Base-by-base conservation (phyloP, 2,113 vertebrate genomes). In the Microcebus murinus region DNA sequence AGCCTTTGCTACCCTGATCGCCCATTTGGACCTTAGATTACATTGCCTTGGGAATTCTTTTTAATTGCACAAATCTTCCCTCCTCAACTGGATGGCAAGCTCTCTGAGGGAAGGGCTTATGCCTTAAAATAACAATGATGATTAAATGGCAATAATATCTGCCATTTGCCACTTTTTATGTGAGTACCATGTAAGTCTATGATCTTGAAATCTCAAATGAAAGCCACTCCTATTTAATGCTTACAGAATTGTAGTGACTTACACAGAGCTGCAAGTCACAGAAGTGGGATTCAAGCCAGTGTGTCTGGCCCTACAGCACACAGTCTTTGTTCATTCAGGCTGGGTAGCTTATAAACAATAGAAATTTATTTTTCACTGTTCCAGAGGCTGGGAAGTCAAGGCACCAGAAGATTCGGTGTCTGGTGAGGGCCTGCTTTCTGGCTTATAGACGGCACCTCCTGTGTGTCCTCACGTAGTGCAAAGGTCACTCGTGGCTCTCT, bases 21-120 rank as follows among this genome's bases (percentile, higher is more conserved):
- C 31, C 13, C 80, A 25, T 31, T 48, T 39, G 11, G 52, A 45
- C 77, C 68, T 82, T 1, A 21, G 27, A 31, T 42, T 9, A 23
- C 6, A 21, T 6, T 73, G 59, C 50, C 82, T 74, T 61, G 13
- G 59, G 55, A 83, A 71, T 15, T 34, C 50, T 70, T 74, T 70
- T 18, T 23, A 76, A 61, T 45, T 42, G 48, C 36, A 31, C 4
- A 3, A 68, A 63, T 84, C 57, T 48, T 93, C 31, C 36, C 18
- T 59, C n/a, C 29, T 74, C 79, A 86, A 29, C 21, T 18, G 20
- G 23, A 52, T 21, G 59, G 57, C 27, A 65, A 63, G 57, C 6
- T 94, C 74, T 76, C 81, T 57, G 71, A 87, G 36, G 68, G 25
- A 92, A 87, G 31, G 74, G 65, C 61, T 80, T 76, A 39, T 36